Percentiles rank a stretch among this genome's conserved stretches.
phyloP scores from a whole-genome alignment of 2,797 vertebrate genomes.

The Micrastur ruficollis region DNA sequence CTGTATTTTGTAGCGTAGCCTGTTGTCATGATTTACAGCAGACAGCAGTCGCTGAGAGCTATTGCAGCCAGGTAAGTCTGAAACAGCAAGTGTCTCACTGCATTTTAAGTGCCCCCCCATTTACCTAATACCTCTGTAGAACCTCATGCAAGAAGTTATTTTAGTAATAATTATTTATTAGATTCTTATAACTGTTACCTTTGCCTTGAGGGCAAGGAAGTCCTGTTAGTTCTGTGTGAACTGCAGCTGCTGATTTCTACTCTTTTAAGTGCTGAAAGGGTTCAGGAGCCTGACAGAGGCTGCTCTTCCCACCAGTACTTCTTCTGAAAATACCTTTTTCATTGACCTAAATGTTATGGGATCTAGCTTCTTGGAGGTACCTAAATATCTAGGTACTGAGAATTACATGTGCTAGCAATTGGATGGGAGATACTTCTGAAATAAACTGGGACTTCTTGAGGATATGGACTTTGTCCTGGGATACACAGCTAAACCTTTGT shows the following conservation, averaged over 20 bases:
- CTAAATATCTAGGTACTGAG: neutral
- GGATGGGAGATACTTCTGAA: neutral
- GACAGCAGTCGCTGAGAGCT: neutral
- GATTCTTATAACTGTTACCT: neutral
- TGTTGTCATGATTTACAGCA: neutral
- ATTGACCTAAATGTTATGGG: neutral
- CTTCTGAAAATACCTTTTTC: neutral
- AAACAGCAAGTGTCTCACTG: neutral
- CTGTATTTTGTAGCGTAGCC: neutral
- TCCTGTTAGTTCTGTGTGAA: neutral
- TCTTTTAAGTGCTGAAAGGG: neutral
- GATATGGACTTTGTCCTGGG: neutral
- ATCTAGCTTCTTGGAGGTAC: neutral
- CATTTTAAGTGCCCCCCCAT: neutral
- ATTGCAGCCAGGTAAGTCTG: neutral
- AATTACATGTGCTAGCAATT: rapidly evolving
- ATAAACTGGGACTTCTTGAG: neutral
- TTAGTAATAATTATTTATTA: neutral
- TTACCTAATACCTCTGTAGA: neutral
- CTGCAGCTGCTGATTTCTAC: neutral
- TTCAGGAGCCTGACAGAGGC: neutral
- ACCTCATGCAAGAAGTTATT: neutral
- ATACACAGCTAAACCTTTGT: neutral
- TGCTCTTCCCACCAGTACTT: neutral
- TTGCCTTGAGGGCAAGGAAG: neutral